Evolutionary conservation across 2,113 vertebrate genomes (phyloP), one percentile per base, ranked within the genome.

Genomic region (Tinamus guttatus): DNA sequence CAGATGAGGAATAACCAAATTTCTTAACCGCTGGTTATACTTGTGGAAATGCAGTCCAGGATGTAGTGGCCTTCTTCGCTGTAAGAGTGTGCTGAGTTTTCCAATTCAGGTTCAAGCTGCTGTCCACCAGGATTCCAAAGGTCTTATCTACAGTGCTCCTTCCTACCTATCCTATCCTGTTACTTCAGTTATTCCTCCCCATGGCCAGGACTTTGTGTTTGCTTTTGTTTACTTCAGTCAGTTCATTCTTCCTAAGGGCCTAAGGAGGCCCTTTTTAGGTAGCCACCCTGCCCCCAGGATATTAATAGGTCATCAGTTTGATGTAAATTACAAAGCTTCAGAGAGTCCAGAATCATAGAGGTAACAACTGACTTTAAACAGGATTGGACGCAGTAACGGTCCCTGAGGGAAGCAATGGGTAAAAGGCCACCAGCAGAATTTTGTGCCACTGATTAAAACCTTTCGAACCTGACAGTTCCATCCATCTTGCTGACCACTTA

Each of bases 241-340:
- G 17, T 8, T 27, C 13, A 41, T 62, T 71, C 71, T 51, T 71
- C 22, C 40, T 27, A 49, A 22, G 49, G 49, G 22, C 11, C 54
- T 71, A n/a, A 51, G 19, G 10, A 81, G 10, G 38, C 70, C 18
- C 4, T 7, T 76, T 76, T 75, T 63, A 79, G 75, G 75, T 13
- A 71, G 12, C 43, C 82, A n/a, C 71, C 52, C 24, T 85, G 6
- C 4, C 7, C 16, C 4, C 27, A 69, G 52, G 30, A 30, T 21
- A 62, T 45, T 9, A 64, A 41, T 58, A 15, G 54, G 28, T 18
- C 24, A 9, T 7, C 9, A 9, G 70, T 90, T 89, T 62, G 40
- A 5, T 41, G 24, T 63, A 13, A 54, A 67, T 67, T 0, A 0
- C 13, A 74, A 62, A 45, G 41, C n/a, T 58, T 58, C 54, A 6